Percentiles rank a stretch among this genome's conserved stretches.
phyloP scores from a whole-genome alignment of 2,797 vertebrate genomes.

The Tympanoctomys barrerae region DNA sequence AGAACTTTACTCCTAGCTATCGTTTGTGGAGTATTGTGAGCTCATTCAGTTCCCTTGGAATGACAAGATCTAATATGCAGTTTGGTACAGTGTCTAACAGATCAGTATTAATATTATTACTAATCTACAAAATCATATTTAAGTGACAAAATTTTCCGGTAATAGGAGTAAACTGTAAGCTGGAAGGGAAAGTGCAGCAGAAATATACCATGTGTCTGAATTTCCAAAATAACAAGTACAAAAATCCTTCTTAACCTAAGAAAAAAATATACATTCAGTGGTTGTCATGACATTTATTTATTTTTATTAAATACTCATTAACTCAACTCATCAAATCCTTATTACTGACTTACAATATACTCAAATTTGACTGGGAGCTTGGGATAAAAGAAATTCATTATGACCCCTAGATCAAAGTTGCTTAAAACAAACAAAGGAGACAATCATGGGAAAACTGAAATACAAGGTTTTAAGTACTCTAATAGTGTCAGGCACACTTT shows the following conservation, averaged over 20 bases:
- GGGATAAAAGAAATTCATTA: not conserved
- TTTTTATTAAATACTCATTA: constrained; percentile 42
- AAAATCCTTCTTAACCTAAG: not conserved
- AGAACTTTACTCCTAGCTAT: not conserved
- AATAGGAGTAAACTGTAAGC: not conserved
- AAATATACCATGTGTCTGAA: not conserved
- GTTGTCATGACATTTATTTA: not conserved
- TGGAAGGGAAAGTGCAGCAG: not conserved
- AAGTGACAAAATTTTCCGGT: not conserved
- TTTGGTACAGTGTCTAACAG: not conserved
- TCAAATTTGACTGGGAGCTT: not conserved
- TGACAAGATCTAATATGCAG: not conserved
- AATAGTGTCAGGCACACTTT: not conserved
- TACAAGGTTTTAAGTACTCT: not conserved
- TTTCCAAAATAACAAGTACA: constrained; percentile 40
- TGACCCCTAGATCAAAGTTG: not conserved
- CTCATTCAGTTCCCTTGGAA: not conserved
- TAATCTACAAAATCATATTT: constrained; percentile 4
- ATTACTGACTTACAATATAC: constrained; percentile 2
- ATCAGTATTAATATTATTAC: not conserved
- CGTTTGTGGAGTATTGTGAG: not conserved
- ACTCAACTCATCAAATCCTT: constrained; percentile 10
- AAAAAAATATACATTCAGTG: not conserved
- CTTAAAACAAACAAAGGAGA: not conserved
- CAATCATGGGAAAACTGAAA: not conserved